Base-by-base conservation (phyloP, 2,888 invertebrate genomes). In the Agapetus fuscipes region DNA sequence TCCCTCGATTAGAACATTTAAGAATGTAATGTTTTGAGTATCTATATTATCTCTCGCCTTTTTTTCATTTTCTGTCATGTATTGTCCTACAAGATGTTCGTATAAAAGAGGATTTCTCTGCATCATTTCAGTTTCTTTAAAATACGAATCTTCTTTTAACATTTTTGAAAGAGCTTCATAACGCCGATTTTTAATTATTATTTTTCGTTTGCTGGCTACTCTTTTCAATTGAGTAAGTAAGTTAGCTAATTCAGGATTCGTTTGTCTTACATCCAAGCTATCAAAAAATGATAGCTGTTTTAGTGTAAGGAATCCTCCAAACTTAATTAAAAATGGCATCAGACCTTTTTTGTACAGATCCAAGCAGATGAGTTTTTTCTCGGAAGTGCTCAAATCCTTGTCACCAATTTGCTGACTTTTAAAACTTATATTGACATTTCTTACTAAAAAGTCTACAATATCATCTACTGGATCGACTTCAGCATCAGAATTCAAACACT, bases 81-180 rank as follows among this genome's bases (percentile, higher is more conserved):
- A 91, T 53, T 83, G 84, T 0, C 93, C 95, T 29, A 96, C 72
- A 49, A 96, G 66, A 53, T 93, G 85, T 48, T 95, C 88, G 62
- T 89, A 96, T 0, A 95, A 62, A 36, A 87, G 67, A 1, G 95
- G 96, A 59, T 91, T 88, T 43, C 96, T 66, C 50, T 78, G 80
- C 78, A 90, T 88, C 95, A 96, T 96, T 68, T 90, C 86, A 43
- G 77, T 78, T 58, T 95, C 93, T 56, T 83, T 83, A 54, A 96
- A 96, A 61, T 94, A 95, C 16, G 72, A 68, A 50, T 76, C 71
- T 47, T 79, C 74, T 34, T 72, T 64, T 26, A 84, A 66, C 48
- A 94, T 60, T 52, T 78, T 71, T 52, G 84, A 76, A 55, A 94
- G 62, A 2, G 91, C 93, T 54, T 80, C 78, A 56, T 78, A 93